These are phyloP conservation scores for Hyphantria cunea DNA, from an alignment of 1,140 invertebrate species.

Conservation along the genomic window DNA sequence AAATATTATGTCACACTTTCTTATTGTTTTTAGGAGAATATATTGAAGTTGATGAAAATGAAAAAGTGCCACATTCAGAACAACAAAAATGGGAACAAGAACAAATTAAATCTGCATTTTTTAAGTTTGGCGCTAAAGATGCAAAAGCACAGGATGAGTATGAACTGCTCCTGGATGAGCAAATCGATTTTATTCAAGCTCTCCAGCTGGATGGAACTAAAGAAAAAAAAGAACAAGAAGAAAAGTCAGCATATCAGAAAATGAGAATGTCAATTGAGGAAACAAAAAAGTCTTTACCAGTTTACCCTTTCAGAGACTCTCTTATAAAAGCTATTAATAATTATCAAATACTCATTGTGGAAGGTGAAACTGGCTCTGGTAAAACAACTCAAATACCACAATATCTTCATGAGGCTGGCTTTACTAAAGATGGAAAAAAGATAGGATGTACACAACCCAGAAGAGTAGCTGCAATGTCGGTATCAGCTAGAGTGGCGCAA, in stretches of 20 bases:
- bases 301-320: slow-evolving; percentile 96
- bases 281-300: slow-evolving; percentile 95
- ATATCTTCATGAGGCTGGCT: slow-evolving; percentile 96
- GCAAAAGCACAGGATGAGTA: slow-evolving; percentile 91
- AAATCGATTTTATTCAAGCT: slow-evolving; percentile 98
- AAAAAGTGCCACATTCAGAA: slow-evolving; percentile 94
- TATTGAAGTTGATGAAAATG: slow-evolving; percentile 93
- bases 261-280: slow-evolving; percentile 94
- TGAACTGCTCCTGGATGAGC: slow-evolving; percentile 96
- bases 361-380: slow-evolving; percentile 98
- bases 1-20: not conserved
- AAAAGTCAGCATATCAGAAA: slow-evolving; percentile 86
- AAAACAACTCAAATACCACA: slow-evolving; percentile 99
- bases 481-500: slow-evolving; percentile 99
- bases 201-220: slow-evolving; percentile 94
- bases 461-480: slow-evolving; percentile 99
- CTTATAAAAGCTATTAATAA: slow-evolving; percentile 93
- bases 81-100: slow-evolving; percentile 99
- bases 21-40: slow-evolving; percentile 84
- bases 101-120: slow-evolving; percentile 95
- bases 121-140: slow-evolving; percentile 97
- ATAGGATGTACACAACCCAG: slow-evolving; percentile 98
- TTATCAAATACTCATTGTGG: slow-evolving; percentile 97
- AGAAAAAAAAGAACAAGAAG: slow-evolving; percentile 82
- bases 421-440: slow-evolving; percentile 91